These are phyloP conservation scores for Corella eumyota DNA, from an alignment of 23 tunicate genomes.

Conservation along the genomic window DNA sequence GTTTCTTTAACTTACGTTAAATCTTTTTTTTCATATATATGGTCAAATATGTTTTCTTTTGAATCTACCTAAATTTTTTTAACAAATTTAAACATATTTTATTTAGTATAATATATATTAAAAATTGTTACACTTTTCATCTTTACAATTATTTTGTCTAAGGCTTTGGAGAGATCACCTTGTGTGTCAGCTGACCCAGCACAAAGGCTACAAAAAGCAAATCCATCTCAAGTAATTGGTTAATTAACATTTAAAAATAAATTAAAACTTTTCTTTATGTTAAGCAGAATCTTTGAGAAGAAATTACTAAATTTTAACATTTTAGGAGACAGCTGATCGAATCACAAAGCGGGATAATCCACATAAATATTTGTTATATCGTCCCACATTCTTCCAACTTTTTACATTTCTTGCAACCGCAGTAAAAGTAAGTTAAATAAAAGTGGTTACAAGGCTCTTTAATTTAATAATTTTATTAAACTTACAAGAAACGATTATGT, in stretches of 20 bases:
- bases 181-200: conserved; percentile 5
- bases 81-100: background rate
- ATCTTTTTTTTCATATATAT: too few relatives aligned
- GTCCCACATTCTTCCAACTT: conserved; percentile 71
- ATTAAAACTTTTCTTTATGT: background rate
- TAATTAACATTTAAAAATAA: background rate
- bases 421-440: conserved; percentile 25
- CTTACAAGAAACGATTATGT: background rate
- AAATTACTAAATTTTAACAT: background rate
- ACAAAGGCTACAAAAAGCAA: background rate
- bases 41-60: too few relatives aligned
- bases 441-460: background rate
- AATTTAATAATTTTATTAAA: background rate
- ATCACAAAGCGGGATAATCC: conserved; percentile 47
- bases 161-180: conserved; percentile 16
- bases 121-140: background rate
- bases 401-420: conserved; percentile 56
- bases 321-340: conserved; percentile 32
- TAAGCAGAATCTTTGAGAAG: background rate
- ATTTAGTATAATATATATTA: background rate
- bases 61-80: too few relatives aligned
- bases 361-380: conserved; percentile 76
- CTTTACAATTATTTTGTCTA: too few relatives aligned
- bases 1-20: too few relatives aligned
- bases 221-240: conserved; percentile 1